phyloP scores from a whole-genome alignment of 2,797 vertebrate species.

The Argentina silus region DNA sequence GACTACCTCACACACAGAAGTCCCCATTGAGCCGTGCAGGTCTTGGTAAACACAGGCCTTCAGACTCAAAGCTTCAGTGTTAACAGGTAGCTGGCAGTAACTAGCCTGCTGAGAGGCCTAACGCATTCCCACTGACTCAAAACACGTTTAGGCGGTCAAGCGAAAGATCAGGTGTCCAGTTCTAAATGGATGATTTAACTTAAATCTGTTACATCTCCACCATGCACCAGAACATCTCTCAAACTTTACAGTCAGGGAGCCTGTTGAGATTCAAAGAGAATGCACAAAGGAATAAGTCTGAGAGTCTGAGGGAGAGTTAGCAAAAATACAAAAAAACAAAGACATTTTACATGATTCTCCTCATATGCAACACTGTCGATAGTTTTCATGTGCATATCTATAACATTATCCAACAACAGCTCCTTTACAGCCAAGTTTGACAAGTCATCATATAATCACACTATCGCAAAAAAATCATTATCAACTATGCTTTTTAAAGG shows the following conservation, averaged over 20 bases:
- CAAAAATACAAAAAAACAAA: background rate
- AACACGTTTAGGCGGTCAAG: slow-evolving; percentile 60
- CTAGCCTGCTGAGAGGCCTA: slow-evolving; percentile 66
- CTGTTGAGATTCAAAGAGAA: slow-evolving; percentile 35
- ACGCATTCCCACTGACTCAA: slow-evolving; percentile 67
- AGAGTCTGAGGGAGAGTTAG: too few relatives aligned
- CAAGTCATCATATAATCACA: too few relatives aligned
- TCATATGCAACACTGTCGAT: too few relatives aligned
- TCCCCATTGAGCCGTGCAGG: slow-evolving; percentile 62
- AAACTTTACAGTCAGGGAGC: slow-evolving; percentile 29
- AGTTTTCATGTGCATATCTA: too few relatives aligned
- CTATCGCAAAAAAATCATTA: too few relatives aligned
- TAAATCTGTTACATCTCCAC: slow-evolving; percentile 76
- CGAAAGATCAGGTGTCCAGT: slow-evolving; percentile 75
- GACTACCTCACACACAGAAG: slow-evolving; percentile 54
- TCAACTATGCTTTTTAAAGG: too few relatives aligned
- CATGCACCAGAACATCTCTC: slow-evolving; percentile 36
- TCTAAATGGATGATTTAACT: slow-evolving; percentile 74
- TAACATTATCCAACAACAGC: too few relatives aligned
- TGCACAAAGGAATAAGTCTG: slow-evolving; percentile 52
- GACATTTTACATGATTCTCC: too few relatives aligned
- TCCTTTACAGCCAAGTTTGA: too few relatives aligned
- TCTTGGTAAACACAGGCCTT: slow-evolving; percentile 57
- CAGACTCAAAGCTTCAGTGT: slow-evolving; percentile 62
- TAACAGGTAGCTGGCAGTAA: slow-evolving; percentile 65